Base-by-base conservation (phyloP, 2,797 vertebrate species). In the Hippocampus kuda region DNA sequence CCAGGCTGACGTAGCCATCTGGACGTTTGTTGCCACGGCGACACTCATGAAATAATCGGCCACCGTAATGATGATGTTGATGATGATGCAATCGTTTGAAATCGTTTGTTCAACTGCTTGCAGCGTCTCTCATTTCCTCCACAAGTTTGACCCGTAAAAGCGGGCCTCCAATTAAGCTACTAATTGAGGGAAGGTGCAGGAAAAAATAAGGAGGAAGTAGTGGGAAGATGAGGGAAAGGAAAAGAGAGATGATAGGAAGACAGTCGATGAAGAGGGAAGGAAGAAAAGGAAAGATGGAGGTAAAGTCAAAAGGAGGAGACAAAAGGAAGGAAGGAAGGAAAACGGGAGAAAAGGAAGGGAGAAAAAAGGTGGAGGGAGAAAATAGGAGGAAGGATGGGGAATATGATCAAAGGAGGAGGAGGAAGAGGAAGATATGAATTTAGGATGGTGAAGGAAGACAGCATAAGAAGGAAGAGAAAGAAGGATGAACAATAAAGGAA, bases 1-100 rank as follows among this genome's bases (percentile, higher is more conserved):
- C 22, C 9, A 11, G 9, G 2, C 20, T 54, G 9, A 54, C 24
- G 12, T 54, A 24, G n/a, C n/a, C 22, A n/a, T 54, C n/a, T 24
- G 84, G 77, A 87, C 89, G 87, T 90, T 91, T 90, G 85, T 90
- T 89, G 85, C 88, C 88, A 89, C 85, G 81, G 86, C 88, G 89
- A 89, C 88, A 91, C 87, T 90, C 82, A 78, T 88, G 88, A 86
- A 88, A 86, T 91, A 90, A 91, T 91, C 84, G 71, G 66, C 42
- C 68, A 41, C 59, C 9, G 34, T 38, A 20, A 62, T n/a, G 34
- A 62, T 42, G 38, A 85, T 92, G 91, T 41, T n/a, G 34, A 62
- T 62, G 38, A 85, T 92, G 91, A 92, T 92, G 91, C 90, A 92
- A 92, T 78, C 66, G 74, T 67, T 48, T 89, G 91, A 88, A 92